phyloP scores from a whole-genome alignment of 2,888 invertebrate genomes.

The Drosophila mimica region DNA sequence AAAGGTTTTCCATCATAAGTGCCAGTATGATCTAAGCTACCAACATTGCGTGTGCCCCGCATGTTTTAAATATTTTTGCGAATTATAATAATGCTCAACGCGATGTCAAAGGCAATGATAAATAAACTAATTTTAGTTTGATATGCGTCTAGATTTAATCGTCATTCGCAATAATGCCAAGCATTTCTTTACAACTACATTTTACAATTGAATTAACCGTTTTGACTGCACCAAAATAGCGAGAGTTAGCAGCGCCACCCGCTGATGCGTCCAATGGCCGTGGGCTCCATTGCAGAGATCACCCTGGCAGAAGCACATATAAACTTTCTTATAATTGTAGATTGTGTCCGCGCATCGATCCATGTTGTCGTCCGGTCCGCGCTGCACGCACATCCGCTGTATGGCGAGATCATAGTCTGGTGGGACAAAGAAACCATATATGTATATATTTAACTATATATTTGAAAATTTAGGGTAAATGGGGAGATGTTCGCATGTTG shows the following conservation, averaged over 20 bases:
- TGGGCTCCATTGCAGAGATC: slow-evolving; percentile 90
- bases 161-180: neutral
- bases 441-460: neutral
- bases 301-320: slow-evolving; percentile 96
- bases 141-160: neutral
- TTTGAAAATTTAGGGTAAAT: neutral
- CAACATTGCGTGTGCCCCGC: slow-evolving; percentile 20
- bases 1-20: slow-evolving; percentile 27
- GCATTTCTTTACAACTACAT: slow-evolving; percentile 3
- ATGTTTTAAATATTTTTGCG: no score
- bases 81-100: slow-evolving; percentile 4
- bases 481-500: neutral
- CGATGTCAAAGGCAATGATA: neutral
- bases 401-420: slow-evolving; percentile 94
- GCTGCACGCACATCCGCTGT: slow-evolving; percentile 93
- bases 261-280: neutral
- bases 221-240: neutral
- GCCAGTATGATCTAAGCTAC: neutral
- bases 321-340: slow-evolving; percentile 92
- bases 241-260: neutral
- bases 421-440: neutral
- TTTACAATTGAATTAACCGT: neutral
- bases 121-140: neutral
- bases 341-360: slow-evolving; percentile 95
- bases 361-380: slow-evolving; percentile 95